Base-by-base conservation (phyloP, 2,888 invertebrate genomes). In the Thymelicus sylvestris region DNA sequence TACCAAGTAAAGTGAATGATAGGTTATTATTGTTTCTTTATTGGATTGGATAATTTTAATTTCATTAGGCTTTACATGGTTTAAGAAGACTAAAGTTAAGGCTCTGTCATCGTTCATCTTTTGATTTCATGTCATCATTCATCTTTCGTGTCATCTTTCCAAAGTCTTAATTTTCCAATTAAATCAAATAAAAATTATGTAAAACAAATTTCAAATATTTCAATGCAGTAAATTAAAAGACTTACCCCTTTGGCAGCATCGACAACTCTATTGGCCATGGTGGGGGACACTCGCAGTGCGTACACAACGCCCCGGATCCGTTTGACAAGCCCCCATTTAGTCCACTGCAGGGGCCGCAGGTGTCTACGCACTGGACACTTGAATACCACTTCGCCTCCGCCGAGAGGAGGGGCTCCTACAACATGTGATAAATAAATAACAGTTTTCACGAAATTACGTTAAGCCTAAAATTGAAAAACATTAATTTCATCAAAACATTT, bases 351-450 rank as follows among this genome's bases (percentile, higher is more conserved):
- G 0, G 99, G 97, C 41, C 97, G 95, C 31, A 99, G 90, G 76
- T 96, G 96, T 78, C 97, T 96, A 68, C 97, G 95, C 31, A 97
- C 95, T 0, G 99, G 99, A 85, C 99, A 99, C 74, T 95, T 96
- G 85, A 99, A 99, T 24, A 95, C 88, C 8, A 99, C 95, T 89
- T 98, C 98, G 0, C 99, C 99, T 0, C 99, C 99, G 4, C 99
- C 99, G 0, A 96, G 94, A 0, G 99, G 99, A 24, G 96, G 96
- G 60, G 98, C 96, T 4, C 97, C 97, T 94, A 38, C 6, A 50
- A 41, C 7, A 48, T 31, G 15, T 10, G 3, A 31, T 31, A 31
- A 3, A 31, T 12, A 13, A 52, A 19, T 19, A 1, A 13, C 2
- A 15, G n/a, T 15, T 24, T 24, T 47, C 7, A 7, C 6, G 6